Conservation (phyloP, 2,888 invertebrate genomes). For the Dicyrtomina minuta region DNA sequence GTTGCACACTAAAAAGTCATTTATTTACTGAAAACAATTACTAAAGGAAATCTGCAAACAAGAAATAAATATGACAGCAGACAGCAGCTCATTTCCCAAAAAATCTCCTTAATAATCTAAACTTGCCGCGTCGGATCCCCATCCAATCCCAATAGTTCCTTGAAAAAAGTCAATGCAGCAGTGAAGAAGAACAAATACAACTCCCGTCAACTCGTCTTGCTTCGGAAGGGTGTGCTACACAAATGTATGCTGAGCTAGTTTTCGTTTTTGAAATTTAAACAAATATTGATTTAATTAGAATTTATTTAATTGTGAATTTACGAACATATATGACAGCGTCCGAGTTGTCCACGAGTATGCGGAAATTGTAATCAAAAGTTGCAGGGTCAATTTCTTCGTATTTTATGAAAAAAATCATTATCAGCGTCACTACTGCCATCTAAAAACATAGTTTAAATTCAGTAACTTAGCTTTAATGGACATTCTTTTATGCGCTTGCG, state of each 20-base stretch:
- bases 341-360: too few species aligned
- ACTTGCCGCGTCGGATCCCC: constrained; percentile 7
- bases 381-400: constrained; percentile 9
- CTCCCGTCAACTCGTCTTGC: background rate
- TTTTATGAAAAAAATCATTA: constrained; percentile 15
- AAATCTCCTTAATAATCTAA: background rate
- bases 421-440: background rate
- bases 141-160: too few species aligned
- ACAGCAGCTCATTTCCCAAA: background rate
- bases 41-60: too few species aligned
- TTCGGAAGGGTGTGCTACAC: background rate
- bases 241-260: too few species aligned
- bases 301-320: too few species aligned
- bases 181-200: background rate
- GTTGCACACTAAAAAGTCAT: background rate
- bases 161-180: too few species aligned
- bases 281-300: too few species aligned
- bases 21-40: too few species aligned
- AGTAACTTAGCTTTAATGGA: background rate
- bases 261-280: too few species aligned
- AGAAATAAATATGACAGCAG: too few species aligned
- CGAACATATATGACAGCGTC: too few species aligned
- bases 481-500: background rate
- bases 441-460: background rate
- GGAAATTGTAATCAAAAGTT: too few species aligned